phyloP scores from a whole-genome alignment of 2,113 vertebrate species.

The Ovis aries region DNA sequence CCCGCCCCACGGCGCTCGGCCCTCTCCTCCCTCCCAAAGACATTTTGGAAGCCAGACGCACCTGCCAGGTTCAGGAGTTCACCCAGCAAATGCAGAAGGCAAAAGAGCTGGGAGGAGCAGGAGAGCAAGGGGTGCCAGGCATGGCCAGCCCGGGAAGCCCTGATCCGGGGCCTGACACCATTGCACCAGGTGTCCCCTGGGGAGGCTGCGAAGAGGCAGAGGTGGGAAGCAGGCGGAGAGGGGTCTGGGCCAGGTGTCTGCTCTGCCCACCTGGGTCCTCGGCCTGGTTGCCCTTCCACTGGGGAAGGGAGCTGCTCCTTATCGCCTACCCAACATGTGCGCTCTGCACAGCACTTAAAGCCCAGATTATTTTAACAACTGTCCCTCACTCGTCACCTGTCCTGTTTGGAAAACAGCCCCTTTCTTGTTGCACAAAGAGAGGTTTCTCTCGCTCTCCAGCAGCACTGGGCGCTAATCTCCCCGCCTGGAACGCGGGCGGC shows the following conservation, averaged over 20 bases:
- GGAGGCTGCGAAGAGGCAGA: not conserved
- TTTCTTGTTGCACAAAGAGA: slow-evolving; percentile 57
- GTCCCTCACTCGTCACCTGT: slow-evolving; percentile 60
- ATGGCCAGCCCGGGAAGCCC: not conserved
- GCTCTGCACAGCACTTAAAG: not conserved
- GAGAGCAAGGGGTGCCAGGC: not conserved
- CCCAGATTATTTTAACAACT: slow-evolving; percentile 50
- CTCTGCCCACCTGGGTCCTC: not conserved
- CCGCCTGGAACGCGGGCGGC: slow-evolving; percentile 19
- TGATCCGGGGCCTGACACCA: rapidly evolving
- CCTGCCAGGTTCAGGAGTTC: not conserved
- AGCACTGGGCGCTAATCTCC: slow-evolving; percentile 50
- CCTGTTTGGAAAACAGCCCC: slow-evolving; percentile 51
- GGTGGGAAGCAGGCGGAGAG: rapidly evolving
- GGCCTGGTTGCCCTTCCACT: not conserved
- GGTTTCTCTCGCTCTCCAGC: not conserved
- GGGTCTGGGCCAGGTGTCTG: not conserved
- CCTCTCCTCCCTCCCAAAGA: not conserved
- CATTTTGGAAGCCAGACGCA: not conserved
- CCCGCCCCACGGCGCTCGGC: not conserved
- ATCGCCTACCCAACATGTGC: not conserved
- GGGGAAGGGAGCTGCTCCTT: not conserved
- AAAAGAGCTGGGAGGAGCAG: not conserved
- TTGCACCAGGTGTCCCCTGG: not conserved
- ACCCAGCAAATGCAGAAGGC: not conserved